Conservation (phyloP, 2,113 vertebrate species). For the Saguinus midas region DNA sequence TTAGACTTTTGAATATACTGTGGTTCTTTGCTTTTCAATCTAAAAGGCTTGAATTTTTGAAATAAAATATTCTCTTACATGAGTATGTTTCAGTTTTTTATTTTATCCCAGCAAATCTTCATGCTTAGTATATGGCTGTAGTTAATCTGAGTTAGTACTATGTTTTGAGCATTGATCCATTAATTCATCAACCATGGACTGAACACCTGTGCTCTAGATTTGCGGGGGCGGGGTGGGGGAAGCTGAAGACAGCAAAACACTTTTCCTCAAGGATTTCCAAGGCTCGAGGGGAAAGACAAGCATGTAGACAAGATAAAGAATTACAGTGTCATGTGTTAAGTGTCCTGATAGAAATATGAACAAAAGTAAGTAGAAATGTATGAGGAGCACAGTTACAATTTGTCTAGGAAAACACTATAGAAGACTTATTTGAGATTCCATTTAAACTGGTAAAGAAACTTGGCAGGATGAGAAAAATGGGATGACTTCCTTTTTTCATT, state of each 20-base stretch:
- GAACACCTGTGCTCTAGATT: neutral
- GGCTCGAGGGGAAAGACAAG: neutral
- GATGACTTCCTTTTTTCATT: neutral
- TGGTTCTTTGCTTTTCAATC: neutral
- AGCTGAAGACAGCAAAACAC: neutral
- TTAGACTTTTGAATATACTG: neutral
- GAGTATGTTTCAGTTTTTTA: neutral
- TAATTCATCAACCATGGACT: neutral
- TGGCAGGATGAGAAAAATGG: neutral
- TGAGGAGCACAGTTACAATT: neutral
- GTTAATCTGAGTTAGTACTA: constrained; percentile 8
- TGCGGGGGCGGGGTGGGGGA: neutral
- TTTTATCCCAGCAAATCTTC: neutral
- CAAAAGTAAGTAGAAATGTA: neutral
- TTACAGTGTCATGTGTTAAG: neutral
- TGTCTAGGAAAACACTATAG: neutral
- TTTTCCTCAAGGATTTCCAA: neutral
- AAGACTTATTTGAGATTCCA: neutral
- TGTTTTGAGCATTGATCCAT: neutral
- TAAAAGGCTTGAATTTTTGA: neutral
- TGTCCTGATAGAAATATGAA: neutral
- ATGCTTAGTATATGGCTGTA: neutral
- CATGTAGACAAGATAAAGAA: neutral
- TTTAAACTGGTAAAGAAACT: neutral
- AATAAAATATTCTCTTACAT: neutral